Percentiles rank a stretch among this genome's conserved stretches.
Evolutionary conservation across 2,888 invertebrate genomes (phyloP).

Genomic region (Cyaniris semiargus): DNA sequence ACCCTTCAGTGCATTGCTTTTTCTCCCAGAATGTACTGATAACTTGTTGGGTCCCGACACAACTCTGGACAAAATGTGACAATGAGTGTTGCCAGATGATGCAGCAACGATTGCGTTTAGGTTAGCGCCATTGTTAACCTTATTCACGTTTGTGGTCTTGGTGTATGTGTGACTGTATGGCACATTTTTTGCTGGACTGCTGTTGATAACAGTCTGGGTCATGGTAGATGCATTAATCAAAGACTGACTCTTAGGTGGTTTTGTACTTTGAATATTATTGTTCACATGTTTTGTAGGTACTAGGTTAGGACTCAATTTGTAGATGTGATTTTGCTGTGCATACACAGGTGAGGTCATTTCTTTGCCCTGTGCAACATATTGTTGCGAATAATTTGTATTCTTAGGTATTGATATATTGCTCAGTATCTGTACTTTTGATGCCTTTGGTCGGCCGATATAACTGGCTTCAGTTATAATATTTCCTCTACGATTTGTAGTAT

Average conservation of each 20-base stretch:
- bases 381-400: constrained; percentile 65
- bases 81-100: constrained; percentile 68
- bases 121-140: constrained; percentile 76
- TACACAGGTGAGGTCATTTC: constrained; percentile 66
- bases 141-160: constrained; percentile 69
- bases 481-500: constrained; percentile 58
- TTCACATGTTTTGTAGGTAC: constrained; percentile 65
- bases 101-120: constrained; percentile 70
- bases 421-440: constrained; percentile 75
- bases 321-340: constrained; percentile 70
- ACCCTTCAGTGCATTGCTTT: constrained; percentile 66
- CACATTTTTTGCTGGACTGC: constrained; percentile 68
- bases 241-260: constrained; percentile 67
- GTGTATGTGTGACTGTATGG: constrained; percentile 69
- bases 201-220: constrained; percentile 63
- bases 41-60: constrained; percentile 75
- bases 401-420: constrained; percentile 76
- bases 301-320: constrained; percentile 67
- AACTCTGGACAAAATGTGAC: constrained; percentile 73
- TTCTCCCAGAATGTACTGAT: constrained; percentile 72
- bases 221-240: constrained; percentile 66
- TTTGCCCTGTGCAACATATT: constrained; percentile 64
- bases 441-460: constrained; percentile 63
- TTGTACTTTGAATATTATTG: constrained; percentile 68
- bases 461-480: constrained; percentile 70